Evolutionary conservation across 2,113 vertebrate species (phyloP).

Genomic region (Apeltes quadracus): DNA sequence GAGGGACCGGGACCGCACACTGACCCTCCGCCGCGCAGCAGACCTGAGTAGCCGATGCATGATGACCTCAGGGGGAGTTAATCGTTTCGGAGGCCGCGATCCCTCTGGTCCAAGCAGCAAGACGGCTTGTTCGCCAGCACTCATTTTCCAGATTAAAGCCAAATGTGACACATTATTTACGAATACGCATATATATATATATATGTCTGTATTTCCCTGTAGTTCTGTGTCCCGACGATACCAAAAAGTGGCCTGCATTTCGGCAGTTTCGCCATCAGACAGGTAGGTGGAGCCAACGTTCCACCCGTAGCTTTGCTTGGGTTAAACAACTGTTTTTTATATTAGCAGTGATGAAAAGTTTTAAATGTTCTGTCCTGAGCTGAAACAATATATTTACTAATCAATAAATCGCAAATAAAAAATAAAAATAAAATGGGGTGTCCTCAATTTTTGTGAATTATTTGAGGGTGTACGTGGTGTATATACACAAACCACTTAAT

Average conservation of each 20-base stretch:
- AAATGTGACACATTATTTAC: background rate
- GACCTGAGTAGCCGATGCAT: constrained; percentile 52
- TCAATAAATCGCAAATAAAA: background rate
- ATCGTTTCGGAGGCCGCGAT: constrained; percentile 26
- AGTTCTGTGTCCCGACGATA: background rate
- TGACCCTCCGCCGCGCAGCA: constrained; percentile 58
- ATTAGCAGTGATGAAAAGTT: background rate
- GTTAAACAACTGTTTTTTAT: background rate
- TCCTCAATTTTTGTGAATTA: background rate
- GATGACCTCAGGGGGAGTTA: constrained; percentile 23
- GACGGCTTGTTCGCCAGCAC: background rate
- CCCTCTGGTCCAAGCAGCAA: fast-evolving
- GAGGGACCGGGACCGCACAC: constrained; percentile 50
- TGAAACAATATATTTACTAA: background rate
- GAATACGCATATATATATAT: background rate
- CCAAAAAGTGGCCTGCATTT: background rate
- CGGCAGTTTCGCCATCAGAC: background rate
- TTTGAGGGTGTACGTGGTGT: background rate
- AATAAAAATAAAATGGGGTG: too few relatives aligned
- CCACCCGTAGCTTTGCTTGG: background rate
- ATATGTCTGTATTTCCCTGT: fast-evolving
- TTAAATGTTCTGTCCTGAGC: background rate
- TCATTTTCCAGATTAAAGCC: background rate
- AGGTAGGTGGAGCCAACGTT: constrained; percentile 43
- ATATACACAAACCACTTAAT: background rate